Evolutionary conservation across 2,888 invertebrate genomes (phyloP).

Genomic region (Andrena fulva): DNA sequence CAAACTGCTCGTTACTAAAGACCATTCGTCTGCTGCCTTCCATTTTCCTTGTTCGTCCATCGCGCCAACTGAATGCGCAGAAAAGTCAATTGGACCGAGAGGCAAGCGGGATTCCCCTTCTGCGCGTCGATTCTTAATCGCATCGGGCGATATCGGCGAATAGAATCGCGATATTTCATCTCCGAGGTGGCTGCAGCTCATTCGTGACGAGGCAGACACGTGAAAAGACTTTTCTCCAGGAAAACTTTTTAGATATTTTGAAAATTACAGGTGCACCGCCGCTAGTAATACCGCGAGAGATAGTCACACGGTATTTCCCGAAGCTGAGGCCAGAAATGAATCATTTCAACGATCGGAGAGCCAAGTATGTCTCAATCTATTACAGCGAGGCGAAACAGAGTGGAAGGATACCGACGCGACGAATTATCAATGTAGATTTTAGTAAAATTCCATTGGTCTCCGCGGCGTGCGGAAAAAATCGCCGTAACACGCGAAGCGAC

Average conservation of each 20-base stretch:
- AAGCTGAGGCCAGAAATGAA: neutral
- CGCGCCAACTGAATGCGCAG: neutral
- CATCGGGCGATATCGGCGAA: conserved; percentile 18
- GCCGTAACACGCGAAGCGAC: neutral
- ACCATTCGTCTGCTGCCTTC: neutral
- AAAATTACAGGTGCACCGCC: neutral
- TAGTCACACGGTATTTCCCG: neutral
- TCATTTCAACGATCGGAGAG: neutral
- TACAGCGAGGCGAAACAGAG: neutral
- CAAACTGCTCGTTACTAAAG: conserved; percentile 1
- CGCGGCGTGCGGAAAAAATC: conserved; percentile 15
- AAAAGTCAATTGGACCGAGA: conserved; percentile 20
- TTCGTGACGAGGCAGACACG: neutral
- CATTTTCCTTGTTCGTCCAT: neutral
- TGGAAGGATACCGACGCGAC: conserved; percentile 20
- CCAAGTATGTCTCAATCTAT: neutral
- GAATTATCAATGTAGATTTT: conserved; percentile 27
- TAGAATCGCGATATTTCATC: conserved; percentile 15
- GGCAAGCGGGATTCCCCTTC: conserved; percentile 21
- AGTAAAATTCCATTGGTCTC: conserved; percentile 36
- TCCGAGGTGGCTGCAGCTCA: neutral
- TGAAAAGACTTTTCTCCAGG: neutral
- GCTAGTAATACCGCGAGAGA: neutral
- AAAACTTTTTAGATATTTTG: neutral
- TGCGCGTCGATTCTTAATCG: conserved; percentile 26